Evolutionary conservation across 2,797 vertebrate species (phyloP).

Genomic region (Eidolon dupreanum): DNA sequence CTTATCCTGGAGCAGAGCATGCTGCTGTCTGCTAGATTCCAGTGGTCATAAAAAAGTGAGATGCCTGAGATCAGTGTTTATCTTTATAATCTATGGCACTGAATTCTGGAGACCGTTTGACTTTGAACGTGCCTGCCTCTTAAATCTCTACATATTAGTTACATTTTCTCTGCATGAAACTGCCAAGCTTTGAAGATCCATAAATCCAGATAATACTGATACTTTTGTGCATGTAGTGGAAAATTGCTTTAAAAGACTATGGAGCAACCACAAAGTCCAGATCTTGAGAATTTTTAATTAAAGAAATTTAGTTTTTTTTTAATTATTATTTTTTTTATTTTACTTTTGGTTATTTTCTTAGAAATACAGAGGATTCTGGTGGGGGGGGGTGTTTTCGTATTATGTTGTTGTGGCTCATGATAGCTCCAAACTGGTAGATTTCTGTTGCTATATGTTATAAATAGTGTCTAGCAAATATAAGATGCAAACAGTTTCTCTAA

Average conservation of each 20-base stretch:
- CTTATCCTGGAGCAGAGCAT: background rate
- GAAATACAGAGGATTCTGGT: background rate
- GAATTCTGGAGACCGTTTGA: background rate
- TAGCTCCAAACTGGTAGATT: background rate
- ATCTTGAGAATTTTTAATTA: background rate
- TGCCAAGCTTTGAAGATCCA: background rate
- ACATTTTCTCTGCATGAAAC: slow-evolving; percentile 29
- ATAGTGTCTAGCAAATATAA: background rate
- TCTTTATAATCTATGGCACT: background rate
- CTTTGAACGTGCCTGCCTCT: slow-evolving; percentile 55
- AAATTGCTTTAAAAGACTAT: background rate
- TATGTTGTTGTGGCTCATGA: background rate
- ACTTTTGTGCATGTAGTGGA: background rate
- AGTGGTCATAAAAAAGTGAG: background rate
- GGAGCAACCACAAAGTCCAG: background rate
- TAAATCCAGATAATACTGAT: background rate
- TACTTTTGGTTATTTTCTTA: background rate
- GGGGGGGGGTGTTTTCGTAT: background rate
- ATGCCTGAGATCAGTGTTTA: background rate
- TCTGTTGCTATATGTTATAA: background rate
- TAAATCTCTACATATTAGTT: slow-evolving; percentile 39
- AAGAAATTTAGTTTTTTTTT: background rate
- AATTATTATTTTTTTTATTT: background rate
- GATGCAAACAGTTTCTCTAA: background rate
- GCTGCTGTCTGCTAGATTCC: background rate